Base-by-base conservation (phyloP, 2,888 invertebrate genomes). In the Agrochola lychnidis region DNA sequence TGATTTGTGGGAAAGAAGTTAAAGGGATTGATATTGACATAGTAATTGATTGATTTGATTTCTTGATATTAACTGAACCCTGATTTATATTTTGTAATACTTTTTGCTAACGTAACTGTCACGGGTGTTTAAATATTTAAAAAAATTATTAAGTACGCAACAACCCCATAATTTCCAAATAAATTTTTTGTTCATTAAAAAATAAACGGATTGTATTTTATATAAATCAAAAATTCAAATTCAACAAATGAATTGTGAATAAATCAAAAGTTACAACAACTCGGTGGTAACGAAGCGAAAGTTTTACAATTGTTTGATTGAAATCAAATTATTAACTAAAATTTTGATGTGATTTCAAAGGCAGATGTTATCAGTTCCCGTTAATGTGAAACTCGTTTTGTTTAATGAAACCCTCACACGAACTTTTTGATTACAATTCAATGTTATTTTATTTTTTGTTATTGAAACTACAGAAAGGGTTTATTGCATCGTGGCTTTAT, bases 221-320 rank as follows among this genome's bases (percentile, higher is more conserved):
- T 83, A 79, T 86, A 84, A 91, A 91, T 91, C 89, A 90, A 90
- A 91, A 90, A 91, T 91, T 91, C 84, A 90, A 90, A 91, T 90
- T 82, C 83, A 88, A 85, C 87, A 88, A 88, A 89, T 90, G 88
- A 90, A 90, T 90, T 87, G 88, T 76, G 90, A 90, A 91, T 89
- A 88, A 91, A 89, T 91, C 90, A 88, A 87, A 90, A 90, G 90
- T 91, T 91, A 88, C 85, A 81, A 81, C 85, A 87, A 84, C 81
- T 82, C 79, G 78, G 78, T 72, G 85, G 87, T 88, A 89, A 89
- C 89, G 88, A 89, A 87, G 88, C 88, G 69, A 84, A 89, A 89
- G 73, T 89, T 89, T 86, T 83, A 67, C 84, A 88, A 88, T 86
- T 87, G 85, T 88, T 88, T 89, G 89, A 89, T 89, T 88, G 85